These are phyloP conservation scores for Tragelaphus oryx DNA, from an alignment of 2,797 vertebrate species.

Conservation along the genomic window DNA sequence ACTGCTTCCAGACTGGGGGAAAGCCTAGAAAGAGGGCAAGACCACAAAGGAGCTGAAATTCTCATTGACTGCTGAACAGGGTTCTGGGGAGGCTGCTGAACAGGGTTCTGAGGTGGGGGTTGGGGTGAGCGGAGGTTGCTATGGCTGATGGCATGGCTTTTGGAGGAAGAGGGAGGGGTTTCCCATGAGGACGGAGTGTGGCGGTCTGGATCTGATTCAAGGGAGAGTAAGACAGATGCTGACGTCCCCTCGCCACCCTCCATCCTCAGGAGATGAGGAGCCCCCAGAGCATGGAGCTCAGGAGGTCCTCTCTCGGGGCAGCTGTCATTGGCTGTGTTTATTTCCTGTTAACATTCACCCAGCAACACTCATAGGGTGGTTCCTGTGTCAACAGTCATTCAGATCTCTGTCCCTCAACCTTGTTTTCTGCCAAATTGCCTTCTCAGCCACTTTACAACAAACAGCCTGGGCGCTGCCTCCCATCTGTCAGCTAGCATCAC, in stretches of 20 bases:
- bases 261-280: neutral
- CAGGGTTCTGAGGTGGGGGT: too few relatives aligned
- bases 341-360: neutral
- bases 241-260: fast-evolving
- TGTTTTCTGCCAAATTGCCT: neutral
- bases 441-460: neutral
- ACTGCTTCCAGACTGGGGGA: neutral
- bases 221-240: neutral
- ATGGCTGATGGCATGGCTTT: neutral
- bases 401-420: neutral
- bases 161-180: neutral
- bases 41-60: neutral
- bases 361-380: neutral
- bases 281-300: neutral
- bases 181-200: neutral
- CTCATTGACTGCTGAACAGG: too few relatives aligned
- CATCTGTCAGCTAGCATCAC: neutral
- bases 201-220: neutral
- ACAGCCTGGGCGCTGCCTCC: neutral
- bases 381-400: neutral
- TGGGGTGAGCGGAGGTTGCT: neutral
- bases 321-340: neutral
- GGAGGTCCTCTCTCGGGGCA: too few relatives aligned
- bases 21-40: neutral
- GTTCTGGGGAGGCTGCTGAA: too few relatives aligned